Base-by-base conservation (phyloP, 2,888 invertebrate genomes). In the Leucophenga maculata region DNA sequence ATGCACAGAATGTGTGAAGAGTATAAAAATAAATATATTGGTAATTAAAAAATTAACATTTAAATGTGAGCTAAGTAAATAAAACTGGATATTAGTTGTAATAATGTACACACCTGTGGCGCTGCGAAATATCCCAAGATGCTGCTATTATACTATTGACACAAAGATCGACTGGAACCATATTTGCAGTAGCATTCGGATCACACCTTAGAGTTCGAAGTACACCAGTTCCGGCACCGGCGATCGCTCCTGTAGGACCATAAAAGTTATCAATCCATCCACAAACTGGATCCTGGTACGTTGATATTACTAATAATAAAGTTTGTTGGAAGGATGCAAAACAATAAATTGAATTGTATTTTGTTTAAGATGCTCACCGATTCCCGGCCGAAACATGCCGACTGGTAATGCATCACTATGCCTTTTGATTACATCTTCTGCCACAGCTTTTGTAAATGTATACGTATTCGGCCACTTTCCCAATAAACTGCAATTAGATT, bases 221-320 rank as follows among this genome's bases (percentile, higher is more conserved):
- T 64, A 96, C 91, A 70, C 97, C 97, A 26, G 93, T 93, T 0
- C 95, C 94, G 4, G 93, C 92, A 0, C 93, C 94, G 13, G 93
- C 90, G 75, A 92, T 93, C 52, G 91, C 90, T 0, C 93, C 96
- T 8, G 95, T 95, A 0, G 96, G 95, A 4, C 97, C 97, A 84
- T 97, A 97, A 78, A 95, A 91, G 83, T 96, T 97, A 89, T 97
- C 96, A 16, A 96, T 94, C 96, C 97, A 97, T 1, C 95, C 96
- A 74, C 92, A 89, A 0, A 94, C 88, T 0, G 95, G 95, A 85
- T 94, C 94, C 65, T 91, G 91, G 80, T 93, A 94, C 0, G 94
- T 91, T 1, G 92, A 92, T 70, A 92, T 89, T 13, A 92, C 92
- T 92, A 80, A 13, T 86, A 86, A 71, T 74, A 50, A 71, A 65